Evolutionary conservation across 2,113 vertebrate species (phyloP).

Genomic region (Etia nguti): DNA sequence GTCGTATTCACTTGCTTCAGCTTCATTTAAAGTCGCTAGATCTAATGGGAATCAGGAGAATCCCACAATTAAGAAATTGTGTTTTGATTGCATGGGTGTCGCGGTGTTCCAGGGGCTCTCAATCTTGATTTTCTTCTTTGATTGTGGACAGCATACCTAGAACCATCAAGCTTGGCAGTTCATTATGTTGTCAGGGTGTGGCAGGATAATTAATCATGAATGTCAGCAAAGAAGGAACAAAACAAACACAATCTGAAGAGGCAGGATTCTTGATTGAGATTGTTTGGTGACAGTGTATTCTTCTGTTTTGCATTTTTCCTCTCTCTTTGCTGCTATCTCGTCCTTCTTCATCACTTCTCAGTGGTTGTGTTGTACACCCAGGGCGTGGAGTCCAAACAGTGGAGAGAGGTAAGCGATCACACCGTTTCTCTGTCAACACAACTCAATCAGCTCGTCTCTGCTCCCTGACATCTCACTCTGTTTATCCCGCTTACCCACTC

Average conservation of each 20-base stretch:
- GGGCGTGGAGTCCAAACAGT: slow-evolving; percentile 86
- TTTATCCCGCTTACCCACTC: background rate
- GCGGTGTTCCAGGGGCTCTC: background rate
- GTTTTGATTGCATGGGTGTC: slow-evolving; percentile 16
- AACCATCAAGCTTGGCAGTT: slow-evolving; percentile 9
- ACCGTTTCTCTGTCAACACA: slow-evolving; percentile 13
- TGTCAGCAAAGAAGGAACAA: slow-evolving; percentile 12
- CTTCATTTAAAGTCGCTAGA: slow-evolving; percentile 16
- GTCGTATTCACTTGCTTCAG: background rate
- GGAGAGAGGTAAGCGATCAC: slow-evolving; percentile 85
- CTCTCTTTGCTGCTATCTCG: background rate
- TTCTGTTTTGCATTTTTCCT: background rate
- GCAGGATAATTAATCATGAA: slow-evolving; percentile 45
- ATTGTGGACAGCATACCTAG: background rate
- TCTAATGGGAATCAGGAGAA: slow-evolving; percentile 20
- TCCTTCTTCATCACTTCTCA: slow-evolving; percentile 51
- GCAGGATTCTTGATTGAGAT: slow-evolving; percentile 1
- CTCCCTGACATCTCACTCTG: background rate
- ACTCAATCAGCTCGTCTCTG: slow-evolving; percentile 26
- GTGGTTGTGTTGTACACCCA: slow-evolving; percentile 95
- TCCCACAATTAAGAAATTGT: slow-evolving; percentile 10
- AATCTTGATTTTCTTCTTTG: background rate
- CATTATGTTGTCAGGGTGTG: slow-evolving; percentile 30
- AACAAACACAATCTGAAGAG: slow-evolving; percentile 21
- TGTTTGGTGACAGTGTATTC: background rate